Conservation (phyloP, 1,140 invertebrate genomes). For the Nasonia vitripennis region DNA sequence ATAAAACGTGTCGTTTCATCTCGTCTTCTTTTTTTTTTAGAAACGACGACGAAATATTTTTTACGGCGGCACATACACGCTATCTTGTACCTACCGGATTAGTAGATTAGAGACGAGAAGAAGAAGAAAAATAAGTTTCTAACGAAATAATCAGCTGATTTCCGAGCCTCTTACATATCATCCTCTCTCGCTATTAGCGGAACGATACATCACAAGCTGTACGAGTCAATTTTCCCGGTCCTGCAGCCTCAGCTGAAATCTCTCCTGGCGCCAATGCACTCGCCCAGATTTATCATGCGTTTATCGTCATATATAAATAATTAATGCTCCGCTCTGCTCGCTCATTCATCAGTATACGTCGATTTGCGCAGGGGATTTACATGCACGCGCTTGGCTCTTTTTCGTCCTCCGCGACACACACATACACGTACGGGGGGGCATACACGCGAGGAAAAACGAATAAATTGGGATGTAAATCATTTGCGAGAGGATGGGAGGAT, state of each 20-base stretch:
- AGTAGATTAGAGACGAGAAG: not conserved
- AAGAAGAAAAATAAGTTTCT: not conserved
- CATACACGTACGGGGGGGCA: not conserved
- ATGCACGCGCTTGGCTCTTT: not conserved
- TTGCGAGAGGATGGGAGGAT: not conserved
- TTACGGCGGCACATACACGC: not conserved
- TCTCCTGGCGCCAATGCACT: not conserved
- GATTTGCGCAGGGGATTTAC: not conserved
- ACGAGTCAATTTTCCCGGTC: not conserved
- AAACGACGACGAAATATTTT: not conserved
- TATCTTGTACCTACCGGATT: too few species aligned
- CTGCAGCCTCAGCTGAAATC: not conserved
- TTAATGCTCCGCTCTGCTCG: slow-evolving; percentile 30
- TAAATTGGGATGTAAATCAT: slow-evolving; percentile 52
- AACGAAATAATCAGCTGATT: slow-evolving; percentile 3
- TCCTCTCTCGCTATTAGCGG: not conserved
- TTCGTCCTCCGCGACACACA: not conserved
- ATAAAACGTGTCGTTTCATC: not conserved
- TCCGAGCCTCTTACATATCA: not conserved
- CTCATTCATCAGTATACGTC: slow-evolving; percentile 9
- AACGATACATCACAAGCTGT: not conserved
- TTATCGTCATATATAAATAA: slow-evolving; percentile 44
- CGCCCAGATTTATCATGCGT: slow-evolving; percentile 37
- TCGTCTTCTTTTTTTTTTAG: too few species aligned
- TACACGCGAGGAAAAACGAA: slow-evolving; percentile 14